phyloP scores from a whole-genome alignment of 1,140 invertebrate genomes.

The Cyclargus thomasi region DNA sequence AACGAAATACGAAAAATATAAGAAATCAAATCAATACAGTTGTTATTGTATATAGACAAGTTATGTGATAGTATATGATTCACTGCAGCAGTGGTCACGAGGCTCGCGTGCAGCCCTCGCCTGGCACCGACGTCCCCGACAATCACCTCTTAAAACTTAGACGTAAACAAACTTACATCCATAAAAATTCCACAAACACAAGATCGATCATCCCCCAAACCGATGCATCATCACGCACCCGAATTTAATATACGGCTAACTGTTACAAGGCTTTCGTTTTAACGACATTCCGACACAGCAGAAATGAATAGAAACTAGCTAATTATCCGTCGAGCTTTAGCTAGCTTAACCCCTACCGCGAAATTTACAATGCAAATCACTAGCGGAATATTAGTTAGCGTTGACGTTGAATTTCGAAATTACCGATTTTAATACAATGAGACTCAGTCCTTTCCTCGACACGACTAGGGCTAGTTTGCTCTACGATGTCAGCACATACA shows the following conservation, averaged over 20 bases:
- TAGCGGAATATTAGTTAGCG: slow-evolving; percentile 71
- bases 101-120: slow-evolving; percentile 59
- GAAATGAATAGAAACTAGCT: slow-evolving; percentile 70
- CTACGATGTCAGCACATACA: slow-evolving; percentile 40
- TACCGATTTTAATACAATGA: slow-evolving; percentile 71
- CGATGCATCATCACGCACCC: slow-evolving; percentile 27
- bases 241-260: slow-evolving; percentile 31
- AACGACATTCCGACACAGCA: slow-evolving; percentile 49
- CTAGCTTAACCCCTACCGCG: slow-evolving; percentile 57
- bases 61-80: slow-evolving; percentile 8
- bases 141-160: slow-evolving; percentile 47
- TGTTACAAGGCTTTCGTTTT: slow-evolving; percentile 44
- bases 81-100: slow-evolving; percentile 42
- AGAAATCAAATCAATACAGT: not conserved
- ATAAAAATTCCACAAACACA: slow-evolving; percentile 30
- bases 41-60: slow-evolving; percentile 11
- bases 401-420: slow-evolving; percentile 70
- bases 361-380: slow-evolving; percentile 74
- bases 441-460: slow-evolving; percentile 65
- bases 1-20: not conserved
- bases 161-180: slow-evolving; percentile 49
- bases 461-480: slow-evolving; percentile 57
- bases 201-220: slow-evolving; percentile 28
- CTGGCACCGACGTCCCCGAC: slow-evolving; percentile 60
- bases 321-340: slow-evolving; percentile 70